Evolutionary conservation across 1,140 invertebrate species (phyloP).

Genomic region (Hirudo medicinalis): DNA sequence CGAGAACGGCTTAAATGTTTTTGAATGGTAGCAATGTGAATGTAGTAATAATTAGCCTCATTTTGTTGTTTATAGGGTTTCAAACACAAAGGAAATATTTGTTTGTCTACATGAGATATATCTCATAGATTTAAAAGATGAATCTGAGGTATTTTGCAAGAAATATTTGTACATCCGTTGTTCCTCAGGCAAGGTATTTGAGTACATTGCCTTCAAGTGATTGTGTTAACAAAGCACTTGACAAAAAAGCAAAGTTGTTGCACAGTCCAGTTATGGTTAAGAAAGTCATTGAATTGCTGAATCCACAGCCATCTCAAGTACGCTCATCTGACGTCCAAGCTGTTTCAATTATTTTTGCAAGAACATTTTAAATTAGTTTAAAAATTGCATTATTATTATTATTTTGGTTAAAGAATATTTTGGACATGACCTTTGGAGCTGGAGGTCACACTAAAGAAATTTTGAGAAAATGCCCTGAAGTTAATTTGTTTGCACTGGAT

Average conservation of each 20-base stretch:
- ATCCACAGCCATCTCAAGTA: slow-evolving; percentile 22
- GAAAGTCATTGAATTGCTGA: slow-evolving; percentile 26
- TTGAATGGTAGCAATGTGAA: no score
- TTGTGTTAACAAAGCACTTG: not conserved
- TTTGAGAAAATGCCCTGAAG: slow-evolving; percentile 44
- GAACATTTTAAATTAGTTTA: slow-evolving; percentile 10
- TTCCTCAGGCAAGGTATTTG: not conserved
- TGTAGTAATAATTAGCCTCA: no score
- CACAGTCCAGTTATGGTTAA: slow-evolving; percentile 32
- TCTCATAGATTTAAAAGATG: not conserved
- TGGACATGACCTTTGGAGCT: slow-evolving; percentile 66
- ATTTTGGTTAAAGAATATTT: slow-evolving; percentile 26
- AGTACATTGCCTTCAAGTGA: not conserved
- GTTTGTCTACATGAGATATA: not conserved
- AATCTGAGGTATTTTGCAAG: not conserved
- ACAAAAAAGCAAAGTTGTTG: not conserved
- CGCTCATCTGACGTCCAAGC: slow-evolving; percentile 7
- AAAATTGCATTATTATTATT: not conserved
- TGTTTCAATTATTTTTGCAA: not conserved
- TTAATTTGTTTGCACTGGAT: slow-evolving; percentile 66
- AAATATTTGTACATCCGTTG: not conserved
- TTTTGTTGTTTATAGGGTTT: no score
- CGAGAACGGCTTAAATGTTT: no score
- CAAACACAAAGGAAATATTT: no score
- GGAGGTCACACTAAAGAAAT: slow-evolving; percentile 68